Evolutionary conservation across 2,113 vertebrate species (phyloP), one percentile per base, ranked within the genome.

Genomic region (Hemibates koningsi): DNA sequence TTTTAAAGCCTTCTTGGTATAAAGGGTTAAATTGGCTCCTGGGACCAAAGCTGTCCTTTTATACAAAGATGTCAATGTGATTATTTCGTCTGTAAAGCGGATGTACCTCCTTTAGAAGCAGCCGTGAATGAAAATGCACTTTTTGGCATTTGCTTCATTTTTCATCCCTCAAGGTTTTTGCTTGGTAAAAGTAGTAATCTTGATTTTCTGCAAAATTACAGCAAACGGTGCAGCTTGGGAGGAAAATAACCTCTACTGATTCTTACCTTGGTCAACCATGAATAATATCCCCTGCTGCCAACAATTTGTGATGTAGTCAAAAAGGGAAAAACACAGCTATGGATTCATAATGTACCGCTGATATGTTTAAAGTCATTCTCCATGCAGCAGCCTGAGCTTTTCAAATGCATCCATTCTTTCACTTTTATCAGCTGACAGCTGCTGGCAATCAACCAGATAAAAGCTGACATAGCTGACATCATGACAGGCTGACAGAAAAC

Each of bases 381-480:
- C 5, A 6, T 10, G 81, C 76, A 56, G 57, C 78, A 83, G 32
- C 21, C 78, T 53, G 5, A 45, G 41, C 27, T 66, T 19, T 53
- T 54, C 32, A 80, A 5, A 71, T 11, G 32, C 9, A 2, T 56
- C 34, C 6, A 68, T 83, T 50, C 36, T 52, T 48, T 78, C 43
- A 17, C 4, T 43, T 76, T 76, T 50, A 57, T 41, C 7, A 7
- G 29, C 19, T 87, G 80, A 88, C 89, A 86, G 90, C 82, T 84
- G 84, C 48, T 88, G 83, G 71, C 81, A 79, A 66, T 88, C 88
- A 57, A 11, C 52, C 29, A 87, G 66, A 92, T 88, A 87, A 86
- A 89, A 82, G 45, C 87, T 84, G 88, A 92, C 82, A 86, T 21
- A 41, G 56, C 9, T 81, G 89, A 91, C 91, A 82, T 88, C 38